phyloP scores from a whole-genome alignment of 2,888 invertebrate genomes.

The Aspidiotus destructor region DNA sequence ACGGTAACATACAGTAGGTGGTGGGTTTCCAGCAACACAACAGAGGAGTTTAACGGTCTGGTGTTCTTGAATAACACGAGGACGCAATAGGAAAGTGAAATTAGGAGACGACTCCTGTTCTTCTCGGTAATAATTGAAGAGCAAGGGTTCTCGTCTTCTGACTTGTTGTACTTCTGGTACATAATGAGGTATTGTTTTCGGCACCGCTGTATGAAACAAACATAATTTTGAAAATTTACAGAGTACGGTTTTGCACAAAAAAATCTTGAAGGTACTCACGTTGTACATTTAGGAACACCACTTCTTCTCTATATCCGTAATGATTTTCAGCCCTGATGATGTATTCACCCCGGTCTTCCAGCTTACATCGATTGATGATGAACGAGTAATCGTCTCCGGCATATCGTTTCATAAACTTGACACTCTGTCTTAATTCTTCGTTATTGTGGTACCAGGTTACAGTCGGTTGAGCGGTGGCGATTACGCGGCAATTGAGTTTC shows the following conservation, averaged over 20 bases:
- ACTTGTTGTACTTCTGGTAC: conserved; percentile 59
- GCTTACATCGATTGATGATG: conserved; percentile 88
- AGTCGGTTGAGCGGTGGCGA: conserved; percentile 86
- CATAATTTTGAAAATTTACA: conserved; percentile 5
- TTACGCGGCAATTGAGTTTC: conserved; percentile 93
- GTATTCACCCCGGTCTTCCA: conserved; percentile 95
- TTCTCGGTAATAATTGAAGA: conserved; percentile 85
- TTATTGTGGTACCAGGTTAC: conserved; percentile 93
- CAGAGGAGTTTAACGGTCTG: conserved; percentile 96
- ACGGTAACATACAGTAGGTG: conserved; percentile 61
- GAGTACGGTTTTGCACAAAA: neutral
- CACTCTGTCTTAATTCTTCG: conserved; percentile 86
- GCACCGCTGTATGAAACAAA: conserved; percentile 52
- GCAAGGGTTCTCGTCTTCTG: conserved; percentile 68
- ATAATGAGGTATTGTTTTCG: conserved; percentile 59
- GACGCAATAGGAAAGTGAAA: conserved; percentile 96
- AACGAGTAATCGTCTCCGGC: conserved; percentile 93
- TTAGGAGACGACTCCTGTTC: conserved; percentile 85
- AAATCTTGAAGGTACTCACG: conserved; percentile 50
- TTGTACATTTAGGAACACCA: conserved; percentile 92
- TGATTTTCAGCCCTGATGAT: conserved; percentile 93
- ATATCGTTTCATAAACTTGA: conserved; percentile 99
- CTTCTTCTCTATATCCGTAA: conserved; percentile 90
- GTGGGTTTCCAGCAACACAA: conserved; percentile 89
- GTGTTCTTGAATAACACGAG: conserved; percentile 93